phyloP scores from a whole-genome alignment of 1,140 invertebrate genomes.

The Neodiprion virginianus region DNA sequence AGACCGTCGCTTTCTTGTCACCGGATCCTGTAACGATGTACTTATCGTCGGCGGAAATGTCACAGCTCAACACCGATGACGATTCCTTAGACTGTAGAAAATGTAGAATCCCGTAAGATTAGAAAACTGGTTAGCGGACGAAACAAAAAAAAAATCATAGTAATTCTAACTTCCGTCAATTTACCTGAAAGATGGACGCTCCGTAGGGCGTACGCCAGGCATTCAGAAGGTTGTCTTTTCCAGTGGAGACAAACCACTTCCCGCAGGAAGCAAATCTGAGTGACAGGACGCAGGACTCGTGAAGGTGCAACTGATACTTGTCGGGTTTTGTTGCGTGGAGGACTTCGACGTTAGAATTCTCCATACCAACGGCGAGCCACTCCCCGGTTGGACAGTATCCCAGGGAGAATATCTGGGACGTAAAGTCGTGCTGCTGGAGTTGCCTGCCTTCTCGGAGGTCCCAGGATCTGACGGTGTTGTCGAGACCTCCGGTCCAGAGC shows the following conservation, averaged over 20 bases:
- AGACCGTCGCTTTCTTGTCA: conserved; percentile 98
- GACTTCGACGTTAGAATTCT: conserved; percentile 97
- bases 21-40: conserved; percentile 99
- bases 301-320: conserved; percentile 96
- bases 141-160: too few relatives aligned
- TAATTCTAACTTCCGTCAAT: conserved; percentile 12
- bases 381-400: conserved; percentile 98
- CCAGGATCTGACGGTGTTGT: conserved; percentile 95
- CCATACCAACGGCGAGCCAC: conserved; percentile 99
- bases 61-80: conserved; percentile 98
- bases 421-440: conserved; percentile 89
- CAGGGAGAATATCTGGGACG: conserved; percentile 91
- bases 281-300: conserved; percentile 97
- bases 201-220: conserved; percentile 99
- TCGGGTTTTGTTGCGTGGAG: conserved; percentile 95
- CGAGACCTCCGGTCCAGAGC: conserved; percentile 95
- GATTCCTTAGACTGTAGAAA: conserved; percentile 95
- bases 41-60: conserved; percentile 98
- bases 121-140: background rate
- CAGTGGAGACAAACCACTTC: conserved; percentile 99
- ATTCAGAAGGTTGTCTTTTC: conserved; percentile 98
- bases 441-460: conserved; percentile 90
- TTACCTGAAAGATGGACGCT: conserved; percentile 97
- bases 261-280: conserved; percentile 95
- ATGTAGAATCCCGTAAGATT: conserved; percentile 39